Evolutionary conservation across 2,113 vertebrate species (phyloP), one percentile per base, ranked within the genome.

Genomic region (Drymodes brunneopygia): DNA sequence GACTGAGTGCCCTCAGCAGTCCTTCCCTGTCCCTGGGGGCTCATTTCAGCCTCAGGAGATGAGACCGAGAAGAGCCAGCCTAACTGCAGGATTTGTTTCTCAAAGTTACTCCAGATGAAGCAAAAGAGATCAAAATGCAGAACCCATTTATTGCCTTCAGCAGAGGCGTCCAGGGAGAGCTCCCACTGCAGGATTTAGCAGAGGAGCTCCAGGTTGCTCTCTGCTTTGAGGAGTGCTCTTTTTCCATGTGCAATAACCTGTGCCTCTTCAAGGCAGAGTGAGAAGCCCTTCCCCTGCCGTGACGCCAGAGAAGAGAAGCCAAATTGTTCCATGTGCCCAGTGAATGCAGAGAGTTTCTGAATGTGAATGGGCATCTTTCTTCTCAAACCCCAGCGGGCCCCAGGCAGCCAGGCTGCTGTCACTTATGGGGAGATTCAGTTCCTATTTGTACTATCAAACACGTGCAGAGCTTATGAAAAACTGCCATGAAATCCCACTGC

Each of bases 401-500:
- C 11, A 38, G 69, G 80, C 71, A 86, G 91, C 64, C 82, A 78
- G 90, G 64, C 88, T 92, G 74, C 90, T 86, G 87, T 93, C 92
- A 86, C 64, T 91, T 72, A 48, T 88, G 71, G 28, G 79, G 74
- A 94, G 61, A n/a, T 51, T 81, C 93, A 88, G 62, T 47, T 81
- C 79, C 82, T 67, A 7, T 77, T 94, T 74, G 58, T 82, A 40
- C 2, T 31, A 92, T 88, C 78, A 54, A 94, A 82, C 87, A 97
- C 31, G 54, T 94, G 94, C 81, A 66, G 51, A 88, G 87, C 75
- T 81, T 81, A 54, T 92, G 85, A 95, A 88, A 92, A 96, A 58
- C 75, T 90, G 62, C 79, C 90, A 64, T 29, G 88, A 94, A 96
- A 90, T 96, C 94, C 90, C 93, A 90, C 8, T 83, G 90, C 92